Percentiles rank a stretch among this genome's conserved stretches.
phyloP scores from a whole-genome alignment of 2,797 vertebrate species.

The Emydoidea blandingii region DNA sequence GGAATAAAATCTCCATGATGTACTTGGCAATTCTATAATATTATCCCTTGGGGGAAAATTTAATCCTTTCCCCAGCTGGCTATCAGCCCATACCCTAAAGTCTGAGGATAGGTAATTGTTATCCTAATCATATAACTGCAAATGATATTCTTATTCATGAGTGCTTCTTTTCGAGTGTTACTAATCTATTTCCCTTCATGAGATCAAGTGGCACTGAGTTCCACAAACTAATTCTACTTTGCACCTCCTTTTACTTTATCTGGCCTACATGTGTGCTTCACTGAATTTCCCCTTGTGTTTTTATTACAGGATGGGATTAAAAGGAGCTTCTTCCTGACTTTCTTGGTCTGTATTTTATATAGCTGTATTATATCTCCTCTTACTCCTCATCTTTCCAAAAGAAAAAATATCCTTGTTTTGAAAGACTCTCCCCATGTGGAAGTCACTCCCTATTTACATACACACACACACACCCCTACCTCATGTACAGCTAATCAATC shows the following conservation, averaged over 20 bases:
- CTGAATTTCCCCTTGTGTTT: neutral
- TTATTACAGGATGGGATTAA: neutral
- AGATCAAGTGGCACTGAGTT: neutral
- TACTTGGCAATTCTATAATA: slow-evolving; percentile 54
- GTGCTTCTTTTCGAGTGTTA: slow-evolving; percentile 9
- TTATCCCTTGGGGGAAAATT: slow-evolving; percentile 57
- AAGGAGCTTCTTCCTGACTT: neutral
- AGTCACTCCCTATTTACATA: accelerated
- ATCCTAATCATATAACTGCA: neutral
- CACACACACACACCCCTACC: too few relatives aligned
- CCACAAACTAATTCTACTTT: neutral
- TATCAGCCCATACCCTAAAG: slow-evolving; percentile 61
- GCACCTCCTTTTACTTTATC: slow-evolving; percentile 1
- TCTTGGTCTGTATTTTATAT: accelerated
- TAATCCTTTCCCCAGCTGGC: slow-evolving; percentile 54
- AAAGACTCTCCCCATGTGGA: neutral
- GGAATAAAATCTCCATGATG: slow-evolving; percentile 56
- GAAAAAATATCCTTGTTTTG: neutral
- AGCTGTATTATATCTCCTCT: neutral
- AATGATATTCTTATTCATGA: slow-evolving; percentile 53
- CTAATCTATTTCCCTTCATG: slow-evolving; percentile 9
- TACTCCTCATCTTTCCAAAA: neutral
- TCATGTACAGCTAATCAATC: neutral
- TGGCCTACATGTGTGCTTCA: neutral
- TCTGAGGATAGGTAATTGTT: slow-evolving; percentile 52